Conservation (phyloP, 2,888 invertebrate species). For the Deilephila elpenor region DNA sequence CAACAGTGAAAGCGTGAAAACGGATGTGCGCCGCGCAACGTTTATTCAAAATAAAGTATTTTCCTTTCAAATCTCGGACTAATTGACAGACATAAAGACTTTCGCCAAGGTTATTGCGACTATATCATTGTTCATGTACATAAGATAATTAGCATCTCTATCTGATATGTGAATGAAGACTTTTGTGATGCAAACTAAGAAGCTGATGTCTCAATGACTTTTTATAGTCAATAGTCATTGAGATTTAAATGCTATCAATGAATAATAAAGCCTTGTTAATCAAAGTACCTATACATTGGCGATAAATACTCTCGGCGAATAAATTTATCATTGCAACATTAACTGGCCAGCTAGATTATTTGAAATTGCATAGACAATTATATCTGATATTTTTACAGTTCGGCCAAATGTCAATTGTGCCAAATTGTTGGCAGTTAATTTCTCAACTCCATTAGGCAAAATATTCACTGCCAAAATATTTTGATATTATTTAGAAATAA, state of each 20-base stretch:
- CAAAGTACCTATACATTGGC: neutral
- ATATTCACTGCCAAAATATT: neutral
- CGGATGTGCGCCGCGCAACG: conserved; percentile 47
- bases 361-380: neutral
- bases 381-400: neutral
- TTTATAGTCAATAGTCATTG: neutral
- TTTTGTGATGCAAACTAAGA: neutral
- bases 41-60: conserved; percentile 50
- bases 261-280: neutral
- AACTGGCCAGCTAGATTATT: neutral
- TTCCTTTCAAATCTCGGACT: conserved; percentile 57
- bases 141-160: neutral
- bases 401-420: neutral
- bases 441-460: neutral
- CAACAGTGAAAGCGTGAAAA: conserved; percentile 72
- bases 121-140: conserved; percentile 24
- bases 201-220: neutral
- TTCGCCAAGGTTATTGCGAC: conserved; percentile 45
- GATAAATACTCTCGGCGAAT: neutral
- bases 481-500: neutral
- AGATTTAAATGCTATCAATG: neutral
- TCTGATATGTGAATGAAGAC: neutral
- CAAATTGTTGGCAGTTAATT: neutral
- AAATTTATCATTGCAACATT: conserved; percentile 2
- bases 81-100: conserved; percentile 56